These are phyloP conservation scores for Mantis religiosa DNA, from an alignment of 2,888 invertebrate genomes.

Conservation along the genomic window DNA sequence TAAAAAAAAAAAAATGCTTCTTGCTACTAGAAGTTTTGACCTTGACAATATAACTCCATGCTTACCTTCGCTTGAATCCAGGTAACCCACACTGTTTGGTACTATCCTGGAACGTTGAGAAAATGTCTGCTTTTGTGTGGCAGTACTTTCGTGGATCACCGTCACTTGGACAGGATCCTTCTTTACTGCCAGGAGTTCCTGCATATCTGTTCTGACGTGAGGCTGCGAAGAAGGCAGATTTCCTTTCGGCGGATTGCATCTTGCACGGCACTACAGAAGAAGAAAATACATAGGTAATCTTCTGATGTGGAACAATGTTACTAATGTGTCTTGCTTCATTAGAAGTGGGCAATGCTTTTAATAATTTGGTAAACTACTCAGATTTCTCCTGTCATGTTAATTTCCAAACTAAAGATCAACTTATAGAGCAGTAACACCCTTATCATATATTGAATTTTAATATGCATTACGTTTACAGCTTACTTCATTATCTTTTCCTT, in stretches of 20 bases:
- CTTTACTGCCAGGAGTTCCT: background rate
- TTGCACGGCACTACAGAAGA: conserved; percentile 39
- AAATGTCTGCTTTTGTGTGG: background rate
- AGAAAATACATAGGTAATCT: background rate
- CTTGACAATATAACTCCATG: background rate
- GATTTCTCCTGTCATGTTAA: too few species aligned
- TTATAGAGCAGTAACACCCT: too few species aligned
- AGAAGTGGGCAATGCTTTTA: too few species aligned
- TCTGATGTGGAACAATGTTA: background rate
- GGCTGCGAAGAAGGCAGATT: conserved; percentile 45
- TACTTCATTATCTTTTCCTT: too few species aligned
- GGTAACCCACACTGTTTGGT: conserved; percentile 20
- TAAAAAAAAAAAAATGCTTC: too few species aligned
- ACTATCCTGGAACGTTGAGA: background rate
- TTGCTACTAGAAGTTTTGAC: too few species aligned
- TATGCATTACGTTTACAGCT: too few species aligned
- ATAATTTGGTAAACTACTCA: too few species aligned
- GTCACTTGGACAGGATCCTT: background rate
- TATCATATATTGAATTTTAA: too few species aligned
- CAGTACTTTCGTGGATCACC: background rate
- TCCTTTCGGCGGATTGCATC: conserved; percentile 41
- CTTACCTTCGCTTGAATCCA: conserved; percentile 3
- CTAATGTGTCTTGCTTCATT: too few species aligned
- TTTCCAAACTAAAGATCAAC: too few species aligned
- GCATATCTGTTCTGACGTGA: conserved; percentile 40